Base-by-base conservation (phyloP, 2,888 invertebrate species). In the Oligia strigilis region DNA sequence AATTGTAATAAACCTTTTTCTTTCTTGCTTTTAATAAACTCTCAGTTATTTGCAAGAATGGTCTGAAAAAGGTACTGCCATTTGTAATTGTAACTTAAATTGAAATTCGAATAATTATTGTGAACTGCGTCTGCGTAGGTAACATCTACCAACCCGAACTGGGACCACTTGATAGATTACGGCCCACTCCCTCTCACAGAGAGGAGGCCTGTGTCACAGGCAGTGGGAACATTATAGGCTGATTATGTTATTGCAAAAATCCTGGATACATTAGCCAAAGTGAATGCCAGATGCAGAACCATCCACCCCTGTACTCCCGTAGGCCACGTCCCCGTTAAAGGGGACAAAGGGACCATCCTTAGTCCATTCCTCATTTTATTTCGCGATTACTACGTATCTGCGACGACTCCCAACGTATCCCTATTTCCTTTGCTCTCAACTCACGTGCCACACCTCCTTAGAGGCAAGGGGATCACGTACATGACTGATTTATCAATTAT, bases 401-500 rank as follows among this genome's bases (percentile, higher is more conserved):
- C n/a, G 23, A 2, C 4, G 60, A 55, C 46, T 83, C 14, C 19
- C 62, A 62, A 69, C 4, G 62, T 43, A 23, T 19, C 14, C 19
- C 49, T 23, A 29, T 64, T 29, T 49, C 17, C 65, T 84, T 83
- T 75, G 87, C 77, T 66, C n/a, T 62, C 40, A 8, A 4, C 64
- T 62, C 84, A 84, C 84, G 87, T 83, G 43, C n/a, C 13, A 17
- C 13, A 58, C 40, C 60, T 76, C 77, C 77, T 58, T 36, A 19
- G 64, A 46, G 72, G 13, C 66, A 66, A 46, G 29, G 62, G 70
- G 78, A 65, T 49, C 78, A 75, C 83, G 83, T 60, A 46, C 71
- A 14, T 40, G 52, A 36, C 65, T 83, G 84, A 70, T 73, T 73
- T 78, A 86, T 87, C 87, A 87, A 83, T 78, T 83, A 75, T 58